Percentiles rank a stretch among this genome's conserved stretches.
Evolutionary conservation across 2,113 vertebrate genomes (phyloP).

Genomic region (Phaethon lepturus): DNA sequence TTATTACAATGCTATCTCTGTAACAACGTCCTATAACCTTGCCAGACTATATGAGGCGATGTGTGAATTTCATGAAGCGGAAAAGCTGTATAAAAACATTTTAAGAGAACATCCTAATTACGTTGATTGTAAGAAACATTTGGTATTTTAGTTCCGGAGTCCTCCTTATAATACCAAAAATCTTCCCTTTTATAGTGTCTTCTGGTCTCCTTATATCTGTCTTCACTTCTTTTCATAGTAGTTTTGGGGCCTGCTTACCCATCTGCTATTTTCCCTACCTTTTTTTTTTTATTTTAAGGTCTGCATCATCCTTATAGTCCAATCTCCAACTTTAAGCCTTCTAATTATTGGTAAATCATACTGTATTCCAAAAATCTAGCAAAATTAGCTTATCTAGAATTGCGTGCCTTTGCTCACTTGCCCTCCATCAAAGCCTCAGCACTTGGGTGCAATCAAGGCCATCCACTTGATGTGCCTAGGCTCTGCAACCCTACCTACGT

Average conservation of each 20-base stretch:
- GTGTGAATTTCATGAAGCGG: constrained; percentile 98
- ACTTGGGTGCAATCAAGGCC: neutral
- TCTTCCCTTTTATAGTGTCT: neutral
- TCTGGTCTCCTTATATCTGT: neutral
- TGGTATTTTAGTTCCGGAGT: neutral
- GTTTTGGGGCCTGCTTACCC: neutral
- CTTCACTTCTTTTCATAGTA: neutral
- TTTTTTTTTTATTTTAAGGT: neutral
- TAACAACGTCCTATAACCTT: constrained; percentile 97
- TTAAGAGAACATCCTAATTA: constrained; percentile 98
- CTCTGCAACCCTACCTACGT: neutral
- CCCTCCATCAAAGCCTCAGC: neutral
- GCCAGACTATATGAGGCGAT: constrained; percentile 96
- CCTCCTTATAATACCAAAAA: neutral
- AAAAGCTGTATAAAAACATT: constrained; percentile 98
- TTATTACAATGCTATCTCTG: constrained; percentile 99
- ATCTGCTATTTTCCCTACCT: rapidly evolving
- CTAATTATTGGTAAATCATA: neutral
- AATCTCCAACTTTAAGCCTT: neutral
- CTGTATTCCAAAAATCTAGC: neutral
- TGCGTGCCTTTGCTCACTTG: neutral
- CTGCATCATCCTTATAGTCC: neutral
- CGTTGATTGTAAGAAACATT: constrained; percentile 90
- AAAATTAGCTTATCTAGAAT: neutral
- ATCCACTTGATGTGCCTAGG: neutral